Evolutionary conservation across 2,113 vertebrate species (phyloP), one percentile per base, ranked within the genome.

Genomic region (Zapus hudsonius): DNA sequence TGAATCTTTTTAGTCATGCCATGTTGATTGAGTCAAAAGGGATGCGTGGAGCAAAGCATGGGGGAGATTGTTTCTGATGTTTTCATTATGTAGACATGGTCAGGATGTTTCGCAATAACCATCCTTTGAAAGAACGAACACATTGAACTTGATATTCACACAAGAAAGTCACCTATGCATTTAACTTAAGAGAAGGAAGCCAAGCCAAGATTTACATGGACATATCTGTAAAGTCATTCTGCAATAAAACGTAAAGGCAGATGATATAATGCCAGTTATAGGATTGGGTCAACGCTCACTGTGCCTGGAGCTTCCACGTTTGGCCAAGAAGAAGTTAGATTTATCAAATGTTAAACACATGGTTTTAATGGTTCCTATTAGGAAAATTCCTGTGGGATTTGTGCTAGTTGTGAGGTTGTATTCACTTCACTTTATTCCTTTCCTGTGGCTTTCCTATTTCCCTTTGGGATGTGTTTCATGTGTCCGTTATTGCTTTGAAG

Each of bases 331-430:
- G 82, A 94, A 90, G 85, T 90, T 90, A 79, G 61, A 96, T 95
- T 96, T 95, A 94, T 96, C 96, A 94, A 96, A 96, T 97, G 95
- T 93, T 96, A 95, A 97, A 96, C 95, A 97, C 78, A 90, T 96
- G 95, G 93, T 73, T 94, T 93, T 95, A 92, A 95, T 1, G 72
- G 95, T 95, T 97, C 75, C 9, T 94, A 94, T 95, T 95, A 94
- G 92, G 87, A 81, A 61, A 90, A 94, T 95, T 96, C 96, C 85
- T 90, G 70, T 94, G 92, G 92, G 93, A 92, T 94, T 86, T 92
- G 40, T 69, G 63, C 74, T 80, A 82, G 92, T 96, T 95, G 95
- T 95, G 93, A 94, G 94, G 91, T 92, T 97, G 95, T 96, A 95
- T 94, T 96, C 95, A 95, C 95, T 95, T 94, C 84, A 80, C 92